Base-by-base conservation (phyloP, 2,888 invertebrate species). In the Mylabris sibirica region DNA sequence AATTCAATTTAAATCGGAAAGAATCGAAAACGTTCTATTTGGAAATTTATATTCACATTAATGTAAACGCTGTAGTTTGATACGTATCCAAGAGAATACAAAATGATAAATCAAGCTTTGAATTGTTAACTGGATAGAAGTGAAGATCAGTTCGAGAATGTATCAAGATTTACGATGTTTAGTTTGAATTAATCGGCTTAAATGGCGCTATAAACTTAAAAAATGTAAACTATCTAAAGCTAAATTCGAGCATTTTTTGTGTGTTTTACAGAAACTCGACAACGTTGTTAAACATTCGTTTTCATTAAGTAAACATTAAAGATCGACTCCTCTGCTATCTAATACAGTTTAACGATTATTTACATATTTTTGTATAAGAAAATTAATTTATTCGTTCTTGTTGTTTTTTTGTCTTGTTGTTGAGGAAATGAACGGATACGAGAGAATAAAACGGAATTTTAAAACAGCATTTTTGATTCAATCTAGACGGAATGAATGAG, bases 141-240 rank as follows among this genome's bases (percentile, higher is more conserved):
- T 60, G 60, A 60, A 34, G n/a, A 60, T 60, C 60, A 60, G 34
- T 60, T 60, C 34, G 35, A 60, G 8, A 60, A 60, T 60, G 34
- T 60, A 60, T 60, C 34, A 60, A 60, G 61, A 61, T 61, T 61
- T 61, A 61, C 35, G 61, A 61, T 61, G 38, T 61, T 22, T 41
- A 22, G 24, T 22, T 17, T 20, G 5, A 24, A 61, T 61, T 61
- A 41, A 60, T 60, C 35, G 11, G 2, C 30, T 60, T 9, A 14
- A 14, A 60, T 12, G 24, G 35, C 60, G 34, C 20, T 8, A 60
- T 35, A 14, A 60, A 26, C 60, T 11, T 9, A 60, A 17, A 44
- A 20, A 11, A 35, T 34, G 0, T 34, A n/a, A 8, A 44, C 44
- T 35, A 60, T 26, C 22, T 14, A 8, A 35, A 22, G n/a, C 60